phyloP scores from a whole-genome alignment of 2,113 vertebrate genomes.

The Gallinago undulata region DNA sequence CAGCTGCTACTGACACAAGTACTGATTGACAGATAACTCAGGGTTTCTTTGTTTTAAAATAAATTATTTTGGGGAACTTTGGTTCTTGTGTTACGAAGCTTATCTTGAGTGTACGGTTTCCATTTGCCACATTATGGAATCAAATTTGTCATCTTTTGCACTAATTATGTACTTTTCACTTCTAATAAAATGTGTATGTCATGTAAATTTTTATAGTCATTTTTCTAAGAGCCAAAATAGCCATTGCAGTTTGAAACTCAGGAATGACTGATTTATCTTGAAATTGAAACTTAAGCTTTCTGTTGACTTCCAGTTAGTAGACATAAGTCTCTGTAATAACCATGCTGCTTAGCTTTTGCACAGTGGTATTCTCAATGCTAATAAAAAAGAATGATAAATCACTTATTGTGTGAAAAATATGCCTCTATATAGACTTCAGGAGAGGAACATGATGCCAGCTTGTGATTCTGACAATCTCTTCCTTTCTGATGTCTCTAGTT shows the following conservation, averaged over 20 bases:
- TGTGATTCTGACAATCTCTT: not conserved
- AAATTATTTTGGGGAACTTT: not conserved
- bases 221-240: not conserved
- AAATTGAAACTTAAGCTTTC: not conserved
- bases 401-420: not conserved
- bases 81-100: not conserved
- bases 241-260: not conserved
- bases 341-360: not conserved
- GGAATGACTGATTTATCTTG: not conserved
- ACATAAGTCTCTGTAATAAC: not conserved
- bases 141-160: not conserved
- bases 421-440: not conserved
- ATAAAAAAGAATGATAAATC: not conserved
- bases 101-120: constrained; percentile 22
- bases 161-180: not conserved
- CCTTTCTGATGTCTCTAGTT: not conserved
- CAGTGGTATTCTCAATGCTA: not conserved
- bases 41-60: not conserved
- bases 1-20: not conserved
- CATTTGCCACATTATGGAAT: constrained; percentile 16
- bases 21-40: not conserved
- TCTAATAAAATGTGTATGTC: not conserved
- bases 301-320: not conserved
- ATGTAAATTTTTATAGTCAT: not conserved
- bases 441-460: not conserved